Percentiles rank a stretch among this genome's conserved stretches.
These are phyloP conservation scores for Ceyx erithaca DNA, from an alignment of 2,797 vertebrate genomes.

Conservation along the genomic window DNA sequence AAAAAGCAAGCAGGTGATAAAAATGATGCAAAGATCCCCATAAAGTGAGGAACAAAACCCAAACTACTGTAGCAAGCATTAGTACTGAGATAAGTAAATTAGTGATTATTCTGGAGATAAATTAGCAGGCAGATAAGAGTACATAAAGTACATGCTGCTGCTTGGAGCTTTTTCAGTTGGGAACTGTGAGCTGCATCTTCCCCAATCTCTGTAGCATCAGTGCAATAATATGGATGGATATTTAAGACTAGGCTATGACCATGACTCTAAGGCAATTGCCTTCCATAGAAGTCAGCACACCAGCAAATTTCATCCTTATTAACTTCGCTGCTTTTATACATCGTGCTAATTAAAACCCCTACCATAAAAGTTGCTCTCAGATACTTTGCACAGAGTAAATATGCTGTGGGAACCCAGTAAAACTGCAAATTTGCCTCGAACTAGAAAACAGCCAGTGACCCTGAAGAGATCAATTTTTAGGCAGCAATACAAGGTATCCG, in stretches of 20 bases:
- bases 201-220: not conserved
- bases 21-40: slow-evolving; percentile 65
- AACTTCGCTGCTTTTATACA: slow-evolving; percentile 60
- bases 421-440: slow-evolving; percentile 50
- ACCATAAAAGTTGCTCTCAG: slow-evolving; percentile 72
- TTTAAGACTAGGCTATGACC: slow-evolving; percentile 34
- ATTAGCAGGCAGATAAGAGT: slow-evolving; percentile 24
- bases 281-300: slow-evolving; percentile 50
- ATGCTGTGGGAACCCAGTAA: slow-evolving; percentile 44
- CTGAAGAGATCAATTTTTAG: slow-evolving; percentile 65
- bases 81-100: slow-evolving; percentile 73
- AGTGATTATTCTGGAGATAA: slow-evolving; percentile 69
- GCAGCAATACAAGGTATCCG: slow-evolving; percentile 41
- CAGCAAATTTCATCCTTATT: slow-evolving; percentile 63
- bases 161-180: slow-evolving; percentile 13
- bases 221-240: slow-evolving; percentile 42
- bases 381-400: slow-evolving; percentile 66
- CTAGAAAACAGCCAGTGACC: slow-evolving; percentile 54
- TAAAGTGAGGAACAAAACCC: slow-evolving; percentile 74
- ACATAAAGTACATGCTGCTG: slow-evolving; percentile 15
- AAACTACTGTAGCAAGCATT: slow-evolving; percentile 68
- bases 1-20: slow-evolving; percentile 70
- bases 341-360: slow-evolving; percentile 71
- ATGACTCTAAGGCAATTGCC: slow-evolving; percentile 47
- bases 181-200: slow-evolving; percentile 29